Evolutionary conservation across 2,797 vertebrate genomes (phyloP).

Genomic region (Balearica regulorum): DNA sequence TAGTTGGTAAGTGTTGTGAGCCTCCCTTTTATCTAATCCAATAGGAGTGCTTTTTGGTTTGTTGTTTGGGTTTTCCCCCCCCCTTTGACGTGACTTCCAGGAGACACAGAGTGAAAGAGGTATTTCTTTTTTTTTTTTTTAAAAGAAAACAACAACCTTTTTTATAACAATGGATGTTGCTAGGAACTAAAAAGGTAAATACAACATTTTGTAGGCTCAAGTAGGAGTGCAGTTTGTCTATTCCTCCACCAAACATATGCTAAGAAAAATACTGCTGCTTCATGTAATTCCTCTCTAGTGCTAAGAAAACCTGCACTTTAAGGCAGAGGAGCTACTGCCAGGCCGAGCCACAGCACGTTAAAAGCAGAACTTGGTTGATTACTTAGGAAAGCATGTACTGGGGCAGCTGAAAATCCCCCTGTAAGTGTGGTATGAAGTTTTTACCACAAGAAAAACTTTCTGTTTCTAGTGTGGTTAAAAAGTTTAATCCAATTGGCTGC

Average conservation of each 20-base stretch:
- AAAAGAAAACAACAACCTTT: neutral
- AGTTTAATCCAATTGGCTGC: neutral
- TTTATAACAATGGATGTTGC: neutral
- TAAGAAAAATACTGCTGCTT: neutral
- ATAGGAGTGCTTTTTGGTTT: neutral
- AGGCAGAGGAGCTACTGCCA: neutral
- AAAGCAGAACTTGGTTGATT: neutral
- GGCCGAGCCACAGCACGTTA: neutral
- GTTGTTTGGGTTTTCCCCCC: neutral
- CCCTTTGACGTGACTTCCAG: neutral
- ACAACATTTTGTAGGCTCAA: neutral
- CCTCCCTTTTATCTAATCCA: neutral
- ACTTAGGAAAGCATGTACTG: neutral
- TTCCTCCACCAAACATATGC: neutral
- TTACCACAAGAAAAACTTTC: neutral
- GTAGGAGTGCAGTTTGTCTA: neutral
- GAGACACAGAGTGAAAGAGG: slow-evolving; percentile 14
- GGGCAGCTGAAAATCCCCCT: neutral
- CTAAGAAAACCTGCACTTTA: neutral
- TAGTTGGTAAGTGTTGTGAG: neutral
- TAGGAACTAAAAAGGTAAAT: neutral
- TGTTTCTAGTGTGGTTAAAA: neutral
- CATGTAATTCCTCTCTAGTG: neutral
- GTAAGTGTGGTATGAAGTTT: neutral
- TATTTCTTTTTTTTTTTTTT: neutral